A percentile compares a stretch with the other conserved stretches of the same genome.
phyloP scores from a whole-genome alignment of 2,113 vertebrate genomes.

The Vireo altiloquus region DNA sequence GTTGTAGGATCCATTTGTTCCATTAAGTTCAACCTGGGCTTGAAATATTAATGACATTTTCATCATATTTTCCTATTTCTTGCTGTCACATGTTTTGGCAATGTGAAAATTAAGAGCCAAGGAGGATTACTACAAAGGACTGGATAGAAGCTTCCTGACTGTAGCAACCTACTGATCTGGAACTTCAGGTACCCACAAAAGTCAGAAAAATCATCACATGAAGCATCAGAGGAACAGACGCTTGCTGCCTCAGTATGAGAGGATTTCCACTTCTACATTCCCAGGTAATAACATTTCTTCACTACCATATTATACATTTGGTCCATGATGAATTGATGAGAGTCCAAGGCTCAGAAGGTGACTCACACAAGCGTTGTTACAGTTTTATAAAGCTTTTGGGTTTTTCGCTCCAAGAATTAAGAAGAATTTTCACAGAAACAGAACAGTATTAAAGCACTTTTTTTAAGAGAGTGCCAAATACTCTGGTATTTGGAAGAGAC shows the following conservation, averaged over 20 bases:
- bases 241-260: background rate
- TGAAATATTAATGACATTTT: background rate
- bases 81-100: background rate
- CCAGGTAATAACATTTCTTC: background rate
- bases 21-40: background rate
- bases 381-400: background rate
- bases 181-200: background rate
- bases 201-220: background rate
- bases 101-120: background rate
- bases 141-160: background rate
- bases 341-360: background rate
- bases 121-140: background rate
- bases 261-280: background rate
- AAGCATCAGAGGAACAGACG: background rate
- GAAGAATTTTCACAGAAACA: background rate
- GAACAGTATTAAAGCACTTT: background rate
- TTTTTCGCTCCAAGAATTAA: background rate
- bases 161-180: background rate
- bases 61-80: background rate
- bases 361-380: background rate
- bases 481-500: background rate
- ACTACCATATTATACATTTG: background rate
- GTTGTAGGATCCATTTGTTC: background rate
- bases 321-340: background rate
- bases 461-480: background rate